A percentile compares a stretch with the other conserved stretches of the same genome.
phyloP scores from a whole-genome alignment of 2,888 invertebrate species.

The Ophonus ardosiacus region DNA sequence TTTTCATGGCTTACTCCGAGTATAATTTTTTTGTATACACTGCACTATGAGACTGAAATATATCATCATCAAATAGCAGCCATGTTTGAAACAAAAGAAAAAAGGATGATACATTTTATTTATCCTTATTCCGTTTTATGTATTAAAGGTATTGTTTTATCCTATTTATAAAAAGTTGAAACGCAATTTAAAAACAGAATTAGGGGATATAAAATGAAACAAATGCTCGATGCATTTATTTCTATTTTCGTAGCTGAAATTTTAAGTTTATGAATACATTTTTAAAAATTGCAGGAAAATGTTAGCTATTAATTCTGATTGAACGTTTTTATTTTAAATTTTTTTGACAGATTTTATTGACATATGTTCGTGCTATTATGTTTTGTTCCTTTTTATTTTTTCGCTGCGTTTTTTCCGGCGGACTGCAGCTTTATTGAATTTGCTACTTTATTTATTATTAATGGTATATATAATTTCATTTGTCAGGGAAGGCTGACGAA shows the following conservation, averaged over 20 bases:
- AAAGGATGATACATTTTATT: background rate
- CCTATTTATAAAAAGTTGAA: background rate
- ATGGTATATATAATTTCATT: slow-evolving; percentile 20
- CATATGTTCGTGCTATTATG: slow-evolving; percentile 49
- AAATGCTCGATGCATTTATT: slow-evolving; percentile 8
- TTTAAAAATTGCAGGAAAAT: slow-evolving; percentile 55
- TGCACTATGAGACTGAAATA: no score
- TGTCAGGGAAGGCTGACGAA: slow-evolving; percentile 10
- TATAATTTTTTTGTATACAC: no score
- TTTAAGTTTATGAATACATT: slow-evolving; percentile 50
- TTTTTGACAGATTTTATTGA: slow-evolving; percentile 54
- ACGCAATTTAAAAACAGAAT: background rate
- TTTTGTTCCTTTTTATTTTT: slow-evolving; percentile 49
- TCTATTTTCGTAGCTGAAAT: slow-evolving; percentile 12
- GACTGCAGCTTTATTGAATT: slow-evolving; percentile 1
- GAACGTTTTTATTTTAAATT: slow-evolving; percentile 54
- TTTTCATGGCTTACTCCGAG: no score
- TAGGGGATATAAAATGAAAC: background rate
- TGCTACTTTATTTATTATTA: slow-evolving; percentile 27
- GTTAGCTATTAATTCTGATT: slow-evolving; percentile 51
- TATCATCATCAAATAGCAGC: no score
- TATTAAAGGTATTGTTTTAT: background rate
- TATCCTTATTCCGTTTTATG: background rate
- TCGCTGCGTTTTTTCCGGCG: background rate
- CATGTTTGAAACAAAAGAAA: no score